phyloP scores from a whole-genome alignment of 2,113 vertebrate genomes.

The Tenrec ecaudatus region DNA sequence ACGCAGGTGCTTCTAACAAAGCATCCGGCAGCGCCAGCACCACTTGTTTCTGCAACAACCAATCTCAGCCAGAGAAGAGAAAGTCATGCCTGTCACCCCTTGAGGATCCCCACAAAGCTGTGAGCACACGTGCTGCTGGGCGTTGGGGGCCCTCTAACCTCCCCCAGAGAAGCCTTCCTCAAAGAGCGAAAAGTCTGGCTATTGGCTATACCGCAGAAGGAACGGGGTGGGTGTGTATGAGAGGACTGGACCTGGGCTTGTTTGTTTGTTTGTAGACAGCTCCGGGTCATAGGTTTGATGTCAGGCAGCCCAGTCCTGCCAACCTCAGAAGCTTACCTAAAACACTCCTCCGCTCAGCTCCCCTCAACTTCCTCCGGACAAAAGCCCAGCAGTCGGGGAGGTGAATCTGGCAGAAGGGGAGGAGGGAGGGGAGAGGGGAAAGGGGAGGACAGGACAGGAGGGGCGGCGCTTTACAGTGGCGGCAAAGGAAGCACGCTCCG shows the following conservation, averaged over 20 bases:
- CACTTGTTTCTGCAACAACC: slow-evolving; percentile 61
- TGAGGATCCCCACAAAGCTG: background rate
- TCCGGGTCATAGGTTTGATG: background rate
- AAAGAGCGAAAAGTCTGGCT: background rate
- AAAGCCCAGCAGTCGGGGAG: background rate
- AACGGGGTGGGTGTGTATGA: background rate
- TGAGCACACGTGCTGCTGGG: background rate
- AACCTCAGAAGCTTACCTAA: background rate
- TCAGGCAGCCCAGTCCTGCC: background rate
- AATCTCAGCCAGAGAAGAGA: background rate
- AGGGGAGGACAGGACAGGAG: too few relatives aligned
- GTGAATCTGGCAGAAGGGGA: background rate
- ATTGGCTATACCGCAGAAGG: background rate
- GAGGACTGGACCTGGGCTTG: accelerated
- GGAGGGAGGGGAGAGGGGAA: too few relatives aligned
- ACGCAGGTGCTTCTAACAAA: slow-evolving; percentile 19
- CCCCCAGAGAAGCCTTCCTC: background rate
- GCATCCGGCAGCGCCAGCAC: slow-evolving; percentile 14
- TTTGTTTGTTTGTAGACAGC: background rate
- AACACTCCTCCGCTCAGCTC: background rate
- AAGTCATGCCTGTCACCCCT: background rate
- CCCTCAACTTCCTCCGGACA: slow-evolving; percentile 43
- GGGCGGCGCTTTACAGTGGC: background rate
- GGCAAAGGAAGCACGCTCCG: background rate
- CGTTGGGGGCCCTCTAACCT: background rate